Conservation (phyloP, 2,888 invertebrate genomes). For the Siphlonurus alternatus region DNA sequence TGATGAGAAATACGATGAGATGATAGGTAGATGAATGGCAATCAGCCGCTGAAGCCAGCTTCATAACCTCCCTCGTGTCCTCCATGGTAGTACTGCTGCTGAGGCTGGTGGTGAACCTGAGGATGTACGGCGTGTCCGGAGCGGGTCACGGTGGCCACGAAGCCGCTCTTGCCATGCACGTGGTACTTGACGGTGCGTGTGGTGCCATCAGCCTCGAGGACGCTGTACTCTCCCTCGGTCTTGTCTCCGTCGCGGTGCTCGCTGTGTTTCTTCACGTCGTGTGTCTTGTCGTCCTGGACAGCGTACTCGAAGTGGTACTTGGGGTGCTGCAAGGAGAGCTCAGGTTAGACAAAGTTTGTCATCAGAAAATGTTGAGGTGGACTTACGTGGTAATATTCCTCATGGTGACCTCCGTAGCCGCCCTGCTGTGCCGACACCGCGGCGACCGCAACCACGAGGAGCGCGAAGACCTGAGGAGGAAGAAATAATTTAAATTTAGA, state of each 20-base stretch:
- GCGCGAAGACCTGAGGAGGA: not conserved
- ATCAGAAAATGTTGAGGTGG: no score
- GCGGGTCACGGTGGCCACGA: not conserved
- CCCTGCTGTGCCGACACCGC: not conserved
- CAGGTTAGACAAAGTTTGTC: no score
- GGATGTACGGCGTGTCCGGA: not conserved
- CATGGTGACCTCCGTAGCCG: not conserved
- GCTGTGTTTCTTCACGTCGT: not conserved
- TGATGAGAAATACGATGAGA: not conserved
- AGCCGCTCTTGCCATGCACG: slow-evolving; percentile 1
- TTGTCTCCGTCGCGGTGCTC: not conserved
- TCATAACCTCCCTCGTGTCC: no score
- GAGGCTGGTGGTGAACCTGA: not conserved
- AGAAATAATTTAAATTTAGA: no score
- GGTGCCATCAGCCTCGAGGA: not conserved
- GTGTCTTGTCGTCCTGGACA: not conserved
- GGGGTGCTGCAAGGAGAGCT: not conserved
- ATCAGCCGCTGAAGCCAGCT: no score
- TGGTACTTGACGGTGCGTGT: slow-evolving; percentile 2
- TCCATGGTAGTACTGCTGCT: no score
- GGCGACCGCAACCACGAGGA: not conserved
- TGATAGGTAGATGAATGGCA: not conserved
- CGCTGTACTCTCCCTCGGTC: slow-evolving; percentile 4
- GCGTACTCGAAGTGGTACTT: slow-evolving; percentile 1
- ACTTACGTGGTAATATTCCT: no score